phyloP scores from a whole-genome alignment of 53 echinoderm and acorn worm species.

The Crossaster papposus region DNA sequence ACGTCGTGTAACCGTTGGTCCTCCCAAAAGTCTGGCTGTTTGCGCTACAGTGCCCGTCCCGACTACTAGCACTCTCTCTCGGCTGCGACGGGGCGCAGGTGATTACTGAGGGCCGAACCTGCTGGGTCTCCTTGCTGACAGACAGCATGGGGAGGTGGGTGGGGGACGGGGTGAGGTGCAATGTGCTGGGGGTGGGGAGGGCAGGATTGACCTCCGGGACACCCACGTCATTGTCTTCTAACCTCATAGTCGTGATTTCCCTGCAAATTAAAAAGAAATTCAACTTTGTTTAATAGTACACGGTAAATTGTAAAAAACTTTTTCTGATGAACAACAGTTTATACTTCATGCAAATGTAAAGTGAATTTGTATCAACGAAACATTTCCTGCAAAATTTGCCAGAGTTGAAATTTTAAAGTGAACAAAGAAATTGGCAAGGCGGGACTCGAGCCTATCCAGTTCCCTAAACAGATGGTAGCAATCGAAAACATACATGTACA shows the following conservation, averaged over 20 bases:
- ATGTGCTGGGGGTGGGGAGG: slow-evolving; percentile 83
- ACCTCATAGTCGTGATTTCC: slow-evolving; percentile 78
- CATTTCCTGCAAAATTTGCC: too few relatives aligned
- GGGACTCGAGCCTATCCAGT: too few relatives aligned
- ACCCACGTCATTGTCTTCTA: slow-evolving; percentile 83
- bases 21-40: slow-evolving; percentile 8
- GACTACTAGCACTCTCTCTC: slow-evolving; percentile 51
- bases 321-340: too few relatives aligned
- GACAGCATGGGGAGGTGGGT: slow-evolving; percentile 38
- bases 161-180: slow-evolving; percentile 71
- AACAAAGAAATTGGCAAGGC: too few relatives aligned
- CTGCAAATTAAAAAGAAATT: slow-evolving; percentile 47
- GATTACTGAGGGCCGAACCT: slow-evolving; percentile 84
- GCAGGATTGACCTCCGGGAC: slow-evolving; percentile 90
- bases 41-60: slow-evolving; percentile 22
- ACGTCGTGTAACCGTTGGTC: slow-evolving; percentile 44
- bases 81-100: slow-evolving; percentile 78
- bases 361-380: too few relatives aligned
- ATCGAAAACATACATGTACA: too few relatives aligned
- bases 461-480: too few relatives aligned
- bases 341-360: too few relatives aligned
- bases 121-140: slow-evolving; percentile 52
- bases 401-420: too few relatives aligned
- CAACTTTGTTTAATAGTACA: too few relatives aligned
- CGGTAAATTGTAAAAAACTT: too few relatives aligned